A percentile compares a stretch with the other conserved stretches of the same genome.
Evolutionary conservation across 2,888 invertebrate species (phyloP).

Genomic region (Harmothoe impar): DNA sequence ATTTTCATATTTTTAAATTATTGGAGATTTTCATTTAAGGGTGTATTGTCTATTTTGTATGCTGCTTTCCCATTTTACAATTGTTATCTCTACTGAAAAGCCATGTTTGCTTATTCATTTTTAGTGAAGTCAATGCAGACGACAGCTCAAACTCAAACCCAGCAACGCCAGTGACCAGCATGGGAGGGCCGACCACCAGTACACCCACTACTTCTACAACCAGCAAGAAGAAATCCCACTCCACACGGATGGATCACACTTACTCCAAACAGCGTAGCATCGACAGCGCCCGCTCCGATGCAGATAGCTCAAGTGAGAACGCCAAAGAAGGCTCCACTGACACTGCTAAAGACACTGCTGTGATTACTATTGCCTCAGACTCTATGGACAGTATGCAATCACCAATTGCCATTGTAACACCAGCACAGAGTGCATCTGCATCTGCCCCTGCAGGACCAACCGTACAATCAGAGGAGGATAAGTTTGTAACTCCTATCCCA

Average conservation of each 20-base stretch:
- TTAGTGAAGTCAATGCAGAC: constrained; percentile 67
- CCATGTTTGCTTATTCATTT: background rate
- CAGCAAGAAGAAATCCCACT: constrained; percentile 70
- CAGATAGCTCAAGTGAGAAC: constrained; percentile 58
- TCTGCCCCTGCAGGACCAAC: background rate
- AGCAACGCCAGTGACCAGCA: constrained; percentile 61
- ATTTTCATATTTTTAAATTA: no score
- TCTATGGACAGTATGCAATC: constrained; percentile 67
- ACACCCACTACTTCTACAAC: constrained; percentile 58
- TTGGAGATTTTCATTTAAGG: no score
- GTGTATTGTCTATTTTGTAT: no score
- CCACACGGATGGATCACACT: constrained; percentile 74
- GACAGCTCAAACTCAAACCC: constrained; percentile 71
- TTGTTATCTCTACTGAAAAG: background rate
- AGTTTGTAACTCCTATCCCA: background rate
- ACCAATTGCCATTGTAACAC: constrained; percentile 53
- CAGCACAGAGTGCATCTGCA: constrained; percentile 1
- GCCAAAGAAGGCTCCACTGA: background rate
- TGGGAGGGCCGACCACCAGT: constrained; percentile 38
- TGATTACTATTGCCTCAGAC: background rate
- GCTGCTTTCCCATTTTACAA: no score
- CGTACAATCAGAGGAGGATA: background rate
- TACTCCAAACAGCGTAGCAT: constrained; percentile 76
- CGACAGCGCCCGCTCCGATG: constrained; percentile 59
- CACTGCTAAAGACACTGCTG: background rate